Evolutionary conservation across 2,113 vertebrate genomes (phyloP), one percentile per base, ranked within the genome.

Genomic region (Ochotona curzoniae): DNA sequence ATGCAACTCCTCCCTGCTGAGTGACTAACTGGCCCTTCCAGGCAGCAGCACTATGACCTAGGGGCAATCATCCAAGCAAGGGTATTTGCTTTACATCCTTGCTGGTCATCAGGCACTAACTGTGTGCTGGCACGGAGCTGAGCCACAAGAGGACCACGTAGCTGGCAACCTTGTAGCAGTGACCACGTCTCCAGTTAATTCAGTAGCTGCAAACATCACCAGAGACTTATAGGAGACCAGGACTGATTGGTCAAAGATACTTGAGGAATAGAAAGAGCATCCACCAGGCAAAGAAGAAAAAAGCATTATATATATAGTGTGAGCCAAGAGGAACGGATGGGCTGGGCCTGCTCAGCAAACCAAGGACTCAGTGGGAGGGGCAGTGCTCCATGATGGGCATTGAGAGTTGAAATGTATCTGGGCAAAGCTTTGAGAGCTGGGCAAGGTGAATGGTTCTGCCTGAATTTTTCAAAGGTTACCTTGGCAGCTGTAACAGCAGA

Each of bases 341-440:
- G 30, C 4, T n/a, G 0, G 0, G 49, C 1, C 4, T 20, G 20
- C 35, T 75, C 21, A 10, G 11, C 8, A 23, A 63, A 26, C 0
- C 0, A 35, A 38, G 35, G 35, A 8, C 51, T 80, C 7, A 2
- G 14, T 5, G 9, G 4, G 35, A 7, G 23, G 12, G 12, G 7
- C 2, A 8, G 49, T n/a, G 20, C 6, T 30, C 30, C 30, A 54
- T 23, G 23, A 18, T 2, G 35, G 73, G 44, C 61, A 18, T 30
- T 1, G 14, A 84, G 63, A 57, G 57, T 69, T 0, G 25, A 54
- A 81, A 49, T 47, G 93, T 63, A 4, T 9, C 63, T 54, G 67
- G 38, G 28, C 21, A 20, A 21, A 63, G n/a, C 61, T 93, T 2
- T 78, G 79, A 76, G 64, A n/a, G 10, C 13, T 25, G 12, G 57